phyloP scores from a whole-genome alignment of 2,888 invertebrate species.

The Achlya flavicornis region DNA sequence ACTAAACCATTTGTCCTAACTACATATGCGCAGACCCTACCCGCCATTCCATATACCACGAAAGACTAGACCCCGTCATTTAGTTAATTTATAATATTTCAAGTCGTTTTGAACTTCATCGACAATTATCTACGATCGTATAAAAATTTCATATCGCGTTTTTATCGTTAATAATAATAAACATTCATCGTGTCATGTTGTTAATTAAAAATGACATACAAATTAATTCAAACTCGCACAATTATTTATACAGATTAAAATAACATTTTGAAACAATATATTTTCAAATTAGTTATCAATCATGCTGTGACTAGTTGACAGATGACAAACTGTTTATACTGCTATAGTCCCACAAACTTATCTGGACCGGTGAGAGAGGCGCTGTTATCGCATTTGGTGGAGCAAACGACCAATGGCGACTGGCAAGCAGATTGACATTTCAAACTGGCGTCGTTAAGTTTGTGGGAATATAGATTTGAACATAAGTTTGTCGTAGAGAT shows the following conservation, averaged over 20 bases:
- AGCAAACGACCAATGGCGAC: no score
- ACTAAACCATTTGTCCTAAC: conserved; percentile 58
- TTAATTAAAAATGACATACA: conserved; percentile 34
- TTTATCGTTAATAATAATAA: conserved; percentile 4
- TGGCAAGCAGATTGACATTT: background rate
- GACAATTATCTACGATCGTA: conserved; percentile 11
- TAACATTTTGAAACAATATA: conserved; percentile 19
- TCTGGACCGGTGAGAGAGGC: no score
- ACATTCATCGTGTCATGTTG: conserved; percentile 37
- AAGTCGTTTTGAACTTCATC: conserved; percentile 12
- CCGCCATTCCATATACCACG: conserved; percentile 34
- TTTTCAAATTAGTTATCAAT: conserved; percentile 29
- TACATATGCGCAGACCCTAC: conserved; percentile 33
- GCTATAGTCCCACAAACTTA: no score
- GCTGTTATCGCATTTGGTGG: no score
- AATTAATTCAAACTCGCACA: conserved; percentile 31
- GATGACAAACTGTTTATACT: conserved; percentile 44
- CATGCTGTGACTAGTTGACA: conserved; percentile 58
- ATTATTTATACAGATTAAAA: conserved; percentile 25
- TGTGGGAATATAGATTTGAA: no score
- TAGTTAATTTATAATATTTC: conserved; percentile 1
- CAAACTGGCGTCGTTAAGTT: no score
- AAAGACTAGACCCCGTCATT: conserved; percentile 32
- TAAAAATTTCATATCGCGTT: background rate
- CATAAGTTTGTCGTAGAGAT: no score